These are phyloP conservation scores for Chlorocebus sabaeus DNA, from an alignment of 2,113 vertebrate genomes.

Conservation along the genomic window DNA sequence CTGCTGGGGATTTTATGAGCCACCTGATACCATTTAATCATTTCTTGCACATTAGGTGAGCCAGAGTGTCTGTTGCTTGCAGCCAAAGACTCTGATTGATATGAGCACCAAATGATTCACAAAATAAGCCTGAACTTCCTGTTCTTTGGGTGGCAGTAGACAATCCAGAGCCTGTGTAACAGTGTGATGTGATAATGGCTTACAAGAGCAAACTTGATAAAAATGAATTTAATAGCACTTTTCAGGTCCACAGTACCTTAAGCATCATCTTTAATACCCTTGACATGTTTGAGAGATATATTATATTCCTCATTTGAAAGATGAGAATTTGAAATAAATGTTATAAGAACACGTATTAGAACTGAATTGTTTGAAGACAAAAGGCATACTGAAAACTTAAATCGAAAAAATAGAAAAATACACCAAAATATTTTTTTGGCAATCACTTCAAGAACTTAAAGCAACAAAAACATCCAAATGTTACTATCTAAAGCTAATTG, in stretches of 20 bases:
- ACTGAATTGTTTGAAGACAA: constrained; percentile 31
- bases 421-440: not conserved
- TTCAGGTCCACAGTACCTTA: constrained; percentile 52
- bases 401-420: not conserved
- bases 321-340: constrained; percentile 53
- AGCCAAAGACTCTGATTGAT: constrained; percentile 39
- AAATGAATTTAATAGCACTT: constrained; percentile 56
- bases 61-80: constrained; percentile 28
- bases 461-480: not conserved
- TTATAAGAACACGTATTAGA: constrained; percentile 44
- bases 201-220: constrained; percentile 15
- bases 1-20: constrained; percentile 14
- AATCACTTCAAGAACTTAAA: constrained; percentile 41
- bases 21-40: constrained; percentile 2
- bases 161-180: not conserved
- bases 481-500: constrained; percentile 19
- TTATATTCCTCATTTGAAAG: constrained; percentile 61
- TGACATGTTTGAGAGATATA: constrained; percentile 58
- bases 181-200: constrained; percentile 39
- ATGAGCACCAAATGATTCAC: constrained; percentile 34
- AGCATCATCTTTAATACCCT: constrained; percentile 46
- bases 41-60: constrained; percentile 29
- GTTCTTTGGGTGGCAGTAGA: constrained; percentile 36
- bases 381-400: constrained; percentile 30
- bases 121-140: constrained; percentile 40